Conservation (phyloP, 2,113 vertebrate species). For the Hydropotes inermis region DNA sequence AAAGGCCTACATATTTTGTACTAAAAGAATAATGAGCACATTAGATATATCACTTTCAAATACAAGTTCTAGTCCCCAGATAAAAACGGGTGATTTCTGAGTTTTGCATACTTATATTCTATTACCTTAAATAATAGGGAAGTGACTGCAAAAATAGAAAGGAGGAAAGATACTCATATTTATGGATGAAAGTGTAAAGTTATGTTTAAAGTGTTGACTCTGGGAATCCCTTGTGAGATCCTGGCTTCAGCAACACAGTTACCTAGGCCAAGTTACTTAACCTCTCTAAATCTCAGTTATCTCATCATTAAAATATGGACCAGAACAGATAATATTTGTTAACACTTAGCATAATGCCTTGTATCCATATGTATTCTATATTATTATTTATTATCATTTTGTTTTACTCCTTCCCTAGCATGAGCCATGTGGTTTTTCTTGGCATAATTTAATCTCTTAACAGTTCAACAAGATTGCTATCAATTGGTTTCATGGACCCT, state of each 20-base stretch:
- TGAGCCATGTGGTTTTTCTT: not conserved
- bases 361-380: not conserved
- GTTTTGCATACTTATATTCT: not conserved
- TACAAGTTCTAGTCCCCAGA: not conserved
- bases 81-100: not conserved
- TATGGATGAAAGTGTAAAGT: not conserved
- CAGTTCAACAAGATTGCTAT: not conserved
- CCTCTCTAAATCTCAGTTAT: not conserved
- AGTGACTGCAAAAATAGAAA: not conserved
- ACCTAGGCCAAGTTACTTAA: not conserved
- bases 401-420: not conserved
- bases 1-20: not conserved
- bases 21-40: not conserved
- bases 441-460: not conserved
- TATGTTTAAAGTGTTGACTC: not conserved
- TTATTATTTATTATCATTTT: constrained; percentile 7
- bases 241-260: not conserved
- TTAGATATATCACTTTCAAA: not conserved
- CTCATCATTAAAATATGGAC: not conserved
- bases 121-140: not conserved
- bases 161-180: not conserved
- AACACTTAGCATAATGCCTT: not conserved
- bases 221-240: not conserved
- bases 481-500: not conserved
- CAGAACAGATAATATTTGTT: not conserved